phyloP scores from a whole-genome alignment of 1,140 invertebrate species.

The Elysia chlorotica region DNA sequence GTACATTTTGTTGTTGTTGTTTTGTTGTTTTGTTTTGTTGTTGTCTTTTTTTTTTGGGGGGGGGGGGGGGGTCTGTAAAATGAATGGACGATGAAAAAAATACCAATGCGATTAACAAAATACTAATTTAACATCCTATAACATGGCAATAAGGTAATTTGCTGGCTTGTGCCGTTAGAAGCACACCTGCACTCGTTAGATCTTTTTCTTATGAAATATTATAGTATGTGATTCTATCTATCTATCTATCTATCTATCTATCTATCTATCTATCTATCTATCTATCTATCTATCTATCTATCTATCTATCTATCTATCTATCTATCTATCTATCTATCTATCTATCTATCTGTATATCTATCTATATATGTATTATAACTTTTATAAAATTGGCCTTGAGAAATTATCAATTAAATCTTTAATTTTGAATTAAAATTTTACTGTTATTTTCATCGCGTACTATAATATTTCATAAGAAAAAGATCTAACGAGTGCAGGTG shows the following conservation, averaged over 20 bases:
- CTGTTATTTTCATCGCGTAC: neutral
- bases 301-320: neutral
- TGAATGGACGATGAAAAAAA: too few species aligned
- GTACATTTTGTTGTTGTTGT: too few species aligned
- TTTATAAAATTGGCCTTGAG: neutral
- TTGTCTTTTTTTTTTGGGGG: too few species aligned
- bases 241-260: neutral
- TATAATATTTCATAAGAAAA: too few species aligned
- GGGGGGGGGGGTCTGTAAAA: too few species aligned
- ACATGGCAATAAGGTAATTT: too few species aligned
- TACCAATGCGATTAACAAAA: too few species aligned
- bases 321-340: neutral
- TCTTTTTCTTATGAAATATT: too few species aligned
- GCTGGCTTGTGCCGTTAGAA: neutral
- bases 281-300: neutral
- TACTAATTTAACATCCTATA: too few species aligned
- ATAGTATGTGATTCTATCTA: neutral
- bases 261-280: neutral
- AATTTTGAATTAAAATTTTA: neutral
- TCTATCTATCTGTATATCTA: neutral
- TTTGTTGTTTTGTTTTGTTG: too few species aligned
- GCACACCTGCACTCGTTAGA: neutral
- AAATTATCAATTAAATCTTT: too few species aligned
- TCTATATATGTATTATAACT: neutral
- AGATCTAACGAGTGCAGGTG: too few species aligned